Evolutionary conservation across 2,888 invertebrate species (phyloP), one percentile per base, ranked within the genome.

Genomic region (Erebia aethiops): DNA sequence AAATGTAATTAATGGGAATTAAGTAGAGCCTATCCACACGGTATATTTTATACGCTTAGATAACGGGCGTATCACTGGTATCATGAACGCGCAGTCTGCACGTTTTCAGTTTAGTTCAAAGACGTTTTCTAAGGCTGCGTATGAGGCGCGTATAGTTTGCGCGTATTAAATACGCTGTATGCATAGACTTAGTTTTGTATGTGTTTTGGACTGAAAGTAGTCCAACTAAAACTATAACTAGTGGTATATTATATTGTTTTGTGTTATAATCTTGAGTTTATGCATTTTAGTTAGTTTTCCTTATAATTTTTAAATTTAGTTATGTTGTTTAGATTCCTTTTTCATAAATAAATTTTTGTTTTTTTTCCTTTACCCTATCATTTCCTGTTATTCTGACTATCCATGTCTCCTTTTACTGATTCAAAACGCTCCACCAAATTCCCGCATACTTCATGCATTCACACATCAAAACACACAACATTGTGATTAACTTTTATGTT

Each of bases 181-280:
- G 35, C 35, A 35, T 35, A 35, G 35, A 7, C 35, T 35, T 35
- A 35, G 35, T 35, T 5, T 35, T 0, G 35, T 35, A 35, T 5
- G 35, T 35, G 7, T 35, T 35, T 7, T 35, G 35, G 35, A 35
- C 35, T 35, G 35, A 35, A 35, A 35, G 7, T 35, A 35, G 35
- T 35, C 7, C 35, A 35, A 35, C 35, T 35, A 7, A 35, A 35
- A 35, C 7, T 35, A 35, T 35, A n/a, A n/a, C n/a, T n/a, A 35
- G 35, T 7, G 35, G 35, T 35, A 35, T 7, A 35, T 35, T 0
- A 35, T 35, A 35, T 77, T 69, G 72, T 77, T 79, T 77, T 76
- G 77, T 77, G 76, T 72, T 77, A n/a, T n/a, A 58, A 41, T 10
- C 18, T 56, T 21, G 13, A n/a, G 8, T 21, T 62, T 14, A 49